Conservation (phyloP, 2,113 vertebrate species). For the Typhlomys cinereus region DNA sequence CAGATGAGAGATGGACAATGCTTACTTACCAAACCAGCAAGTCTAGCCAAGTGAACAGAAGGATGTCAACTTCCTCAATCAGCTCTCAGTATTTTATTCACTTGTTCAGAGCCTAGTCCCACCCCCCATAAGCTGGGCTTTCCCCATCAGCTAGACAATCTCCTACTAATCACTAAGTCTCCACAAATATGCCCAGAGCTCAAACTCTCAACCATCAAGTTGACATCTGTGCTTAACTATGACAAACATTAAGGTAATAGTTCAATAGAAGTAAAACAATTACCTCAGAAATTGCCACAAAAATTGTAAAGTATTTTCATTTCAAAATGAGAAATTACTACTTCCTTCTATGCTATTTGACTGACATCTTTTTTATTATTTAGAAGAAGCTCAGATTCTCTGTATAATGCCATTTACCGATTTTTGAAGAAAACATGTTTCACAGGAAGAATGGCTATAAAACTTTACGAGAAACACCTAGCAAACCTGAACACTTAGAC, state of each 20-base stretch:
- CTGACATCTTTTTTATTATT: constrained; percentile 28
- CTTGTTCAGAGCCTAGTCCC: too few species aligned
- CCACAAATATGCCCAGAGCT: too few species aligned
- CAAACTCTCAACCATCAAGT: too few species aligned
- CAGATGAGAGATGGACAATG: too few species aligned
- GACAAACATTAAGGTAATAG: neutral
- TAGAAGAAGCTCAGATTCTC: neutral
- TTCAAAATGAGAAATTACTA: neutral
- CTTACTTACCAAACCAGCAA: too few species aligned
- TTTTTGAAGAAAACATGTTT: constrained; percentile 55
- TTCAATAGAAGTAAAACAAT: neutral
- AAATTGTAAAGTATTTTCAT: neutral
- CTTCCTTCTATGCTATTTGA: neutral
- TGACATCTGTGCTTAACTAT: too few species aligned
- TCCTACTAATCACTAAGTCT: too few species aligned
- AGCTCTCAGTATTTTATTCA: too few species aligned
- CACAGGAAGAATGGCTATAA: neutral
- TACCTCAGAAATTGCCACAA: neutral
- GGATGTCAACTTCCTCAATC: too few species aligned
- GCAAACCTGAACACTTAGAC: constrained; percentile 4
- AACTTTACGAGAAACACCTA: neutral
- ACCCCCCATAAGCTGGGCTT: too few species aligned
- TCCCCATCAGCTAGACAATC: too few species aligned
- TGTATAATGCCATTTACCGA: neutral
- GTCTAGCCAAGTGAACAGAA: too few species aligned